Evolutionary conservation across 2,113 vertebrate genomes (phyloP).

Genomic region (Caracal caracal): DNA sequence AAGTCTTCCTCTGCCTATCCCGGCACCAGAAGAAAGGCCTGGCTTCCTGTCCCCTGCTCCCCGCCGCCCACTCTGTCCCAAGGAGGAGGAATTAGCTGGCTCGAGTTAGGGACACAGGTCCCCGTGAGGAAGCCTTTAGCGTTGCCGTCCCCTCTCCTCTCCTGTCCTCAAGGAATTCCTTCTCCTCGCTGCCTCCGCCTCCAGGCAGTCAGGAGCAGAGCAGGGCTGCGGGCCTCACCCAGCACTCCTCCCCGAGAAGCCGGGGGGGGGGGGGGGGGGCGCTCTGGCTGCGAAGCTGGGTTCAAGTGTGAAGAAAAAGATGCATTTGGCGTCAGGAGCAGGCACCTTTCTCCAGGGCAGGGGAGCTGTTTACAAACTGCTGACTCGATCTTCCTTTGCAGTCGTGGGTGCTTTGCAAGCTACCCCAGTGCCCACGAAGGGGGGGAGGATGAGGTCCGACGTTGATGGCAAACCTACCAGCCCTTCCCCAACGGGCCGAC

Average conservation of each 20-base stretch:
- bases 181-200: too few relatives aligned
- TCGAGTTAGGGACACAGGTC: not conserved
- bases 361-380: not conserved
- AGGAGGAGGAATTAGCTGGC: not conserved
- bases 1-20: not conserved
- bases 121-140: too few relatives aligned
- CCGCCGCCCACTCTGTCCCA: not conserved
- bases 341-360: not conserved
- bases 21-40: rapidly evolving
- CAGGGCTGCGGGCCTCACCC: rapidly evolving
- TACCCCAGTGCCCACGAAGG: not conserved
- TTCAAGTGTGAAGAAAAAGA: not conserved
- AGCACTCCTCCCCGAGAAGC: rapidly evolving
- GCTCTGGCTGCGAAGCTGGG: rapidly evolving
- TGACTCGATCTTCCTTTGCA: not conserved
- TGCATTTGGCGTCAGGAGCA: not conserved
- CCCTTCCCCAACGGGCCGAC: not conserved
- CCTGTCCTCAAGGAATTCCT: not conserved
- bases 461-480: not conserved
- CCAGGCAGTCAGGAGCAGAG: not conserved
- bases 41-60: not conserved
- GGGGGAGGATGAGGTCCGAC: not conserved
- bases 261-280: too few relatives aligned
- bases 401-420: too few relatives aligned
- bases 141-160: not conserved